Conservation (phyloP, 2,888 invertebrate genomes). For the Meliscaeva auricollis region DNA sequence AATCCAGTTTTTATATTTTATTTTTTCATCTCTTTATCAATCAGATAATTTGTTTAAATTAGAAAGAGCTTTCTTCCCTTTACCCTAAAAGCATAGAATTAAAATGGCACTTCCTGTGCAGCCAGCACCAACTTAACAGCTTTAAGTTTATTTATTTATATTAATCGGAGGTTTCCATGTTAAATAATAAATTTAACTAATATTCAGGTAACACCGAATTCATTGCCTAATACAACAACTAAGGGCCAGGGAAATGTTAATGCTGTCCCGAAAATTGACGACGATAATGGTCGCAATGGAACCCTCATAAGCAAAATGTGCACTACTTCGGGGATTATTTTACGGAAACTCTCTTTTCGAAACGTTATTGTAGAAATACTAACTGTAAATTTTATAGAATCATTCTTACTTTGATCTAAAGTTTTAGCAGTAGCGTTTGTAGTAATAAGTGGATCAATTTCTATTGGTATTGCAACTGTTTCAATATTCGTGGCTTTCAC, state of each 20-base stretch:
- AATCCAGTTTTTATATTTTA: constrained; percentile 75
- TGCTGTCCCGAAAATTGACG: constrained; percentile 35
- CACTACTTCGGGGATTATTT: constrained; percentile 73
- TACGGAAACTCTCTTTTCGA: constrained; percentile 72
- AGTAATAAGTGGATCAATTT: constrained; percentile 60
- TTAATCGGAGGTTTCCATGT: constrained; percentile 55
- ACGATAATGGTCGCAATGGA: constrained; percentile 25
- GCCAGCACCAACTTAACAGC: too few relatives aligned
- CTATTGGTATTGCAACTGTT: constrained; percentile 60
- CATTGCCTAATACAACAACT: constrained; percentile 61
- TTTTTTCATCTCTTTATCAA: constrained; percentile 70
- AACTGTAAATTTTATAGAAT: constrained; percentile 76
- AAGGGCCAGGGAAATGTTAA: constrained; percentile 35
- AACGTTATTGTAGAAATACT: constrained; percentile 75
- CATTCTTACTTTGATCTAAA: constrained; percentile 84
- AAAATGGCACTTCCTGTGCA: constrained; percentile 13
- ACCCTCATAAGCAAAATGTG: constrained; percentile 69
- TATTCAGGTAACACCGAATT: constrained; percentile 62
- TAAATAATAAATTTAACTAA: constrained; percentile 46
- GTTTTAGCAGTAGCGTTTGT: constrained; percentile 78
- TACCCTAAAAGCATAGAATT: constrained; percentile 39
- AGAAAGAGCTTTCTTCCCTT: constrained; percentile 66
- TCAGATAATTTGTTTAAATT: constrained; percentile 60
- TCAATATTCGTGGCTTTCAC: constrained; percentile 43
- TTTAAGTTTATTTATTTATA: constrained; percentile 48